Base-by-base conservation (phyloP, 2,888 invertebrate genomes). In the Cephus runcator region DNA sequence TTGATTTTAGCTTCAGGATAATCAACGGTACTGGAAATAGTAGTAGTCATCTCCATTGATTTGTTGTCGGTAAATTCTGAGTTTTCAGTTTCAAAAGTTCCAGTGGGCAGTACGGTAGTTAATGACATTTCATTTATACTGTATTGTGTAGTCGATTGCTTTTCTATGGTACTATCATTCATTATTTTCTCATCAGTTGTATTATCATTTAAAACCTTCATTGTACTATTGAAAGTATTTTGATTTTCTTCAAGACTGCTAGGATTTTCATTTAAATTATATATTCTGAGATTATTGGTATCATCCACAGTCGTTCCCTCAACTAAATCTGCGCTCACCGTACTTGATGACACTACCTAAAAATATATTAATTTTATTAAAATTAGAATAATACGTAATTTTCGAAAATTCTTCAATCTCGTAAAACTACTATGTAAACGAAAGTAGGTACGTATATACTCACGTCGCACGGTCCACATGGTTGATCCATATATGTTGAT, bases 401-500 rank as follows among this genome's bases (percentile, higher is more conserved):
- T 9, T 56, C 0, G 9, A 1, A 56, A 56, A 56, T 9, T 56
- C 23, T 40, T 40, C 15, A 40, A 40, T 40, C 23, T 56, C 23
- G 23, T 9, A 23, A 56, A 56, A 56, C 56, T 56, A 23, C 23
- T 23, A 9, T 23, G 56, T 56, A 23, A 56, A 56, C 2, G 23
- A 56, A 23, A 56, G 9, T 23, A 56, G 56, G 1, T 23, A 56
- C 23, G 9, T 23, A 9, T 56, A 9, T 56, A 23, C 71, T 82
- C 81, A 85, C 85, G 73, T 86, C 75, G 76, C 92, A 92, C 34
- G 83, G 77, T n/a, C 90, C 92, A 79, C 92, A 92, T 0, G 91
- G 91, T 71, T 91, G 87, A 40, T 91, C 91, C 30, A 88, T 86
- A 79, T 90, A 88, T 0, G 92, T 91, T 11, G 91, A 90, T 56